Evolutionary conservation across 2,113 vertebrate species (phyloP).

Genomic region (Engystomops pustulosus): DNA sequence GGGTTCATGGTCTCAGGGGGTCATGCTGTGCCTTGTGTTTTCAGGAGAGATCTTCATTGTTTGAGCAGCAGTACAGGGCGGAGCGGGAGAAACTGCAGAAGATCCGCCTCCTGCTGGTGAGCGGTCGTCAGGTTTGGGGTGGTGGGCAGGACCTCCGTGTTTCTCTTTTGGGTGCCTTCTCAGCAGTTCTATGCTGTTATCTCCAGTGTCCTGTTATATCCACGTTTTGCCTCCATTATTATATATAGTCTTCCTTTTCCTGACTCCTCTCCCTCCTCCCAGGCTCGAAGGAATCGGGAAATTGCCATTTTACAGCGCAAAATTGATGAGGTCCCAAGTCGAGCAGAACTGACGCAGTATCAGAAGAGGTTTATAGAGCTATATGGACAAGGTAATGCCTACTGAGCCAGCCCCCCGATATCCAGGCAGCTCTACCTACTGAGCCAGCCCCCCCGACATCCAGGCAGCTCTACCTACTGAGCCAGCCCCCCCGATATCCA

Average conservation of each 20-base stretch:
- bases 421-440: too few species aligned
- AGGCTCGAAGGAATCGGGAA: slow-evolving; percentile 97
- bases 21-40: slow-evolving; percentile 1
- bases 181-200: too few species aligned
- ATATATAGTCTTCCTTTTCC: too few species aligned
- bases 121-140: slow-evolving; percentile 39
- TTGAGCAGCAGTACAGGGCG: slow-evolving; percentile 84
- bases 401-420: too few species aligned
- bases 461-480: too few species aligned
- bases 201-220: too few species aligned
- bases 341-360: slow-evolving; percentile 96
- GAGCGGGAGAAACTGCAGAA: slow-evolving; percentile 95
- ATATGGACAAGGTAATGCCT: slow-evolving; percentile 95
- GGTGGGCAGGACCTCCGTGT: too few species aligned
- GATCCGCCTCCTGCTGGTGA: slow-evolving; percentile 92
- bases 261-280: too few species aligned
- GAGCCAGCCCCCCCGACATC: too few species aligned
- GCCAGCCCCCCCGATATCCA: too few species aligned
- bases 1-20: background rate
- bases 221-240: too few species aligned
- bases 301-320: slow-evolving; percentile 95
- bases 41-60: slow-evolving; percentile 84
- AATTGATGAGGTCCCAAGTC: slow-evolving; percentile 96
- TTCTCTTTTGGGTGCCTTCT: too few species aligned
- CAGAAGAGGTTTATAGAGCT: slow-evolving; percentile 99